Conservation (phyloP, 2,113 vertebrate genomes). For the Oryctolagus cuniculus region mOryCun1.1 NC_091451.1:27167501-27168000, state of each 20-base stretch:
- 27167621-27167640: background rate
- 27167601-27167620: background rate
- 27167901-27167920: background rate
- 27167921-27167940: background rate
- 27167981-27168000: too few species aligned
- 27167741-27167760: background rate
- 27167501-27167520: background rate
- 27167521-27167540: slow-evolving; percentile 9
- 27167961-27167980: too few species aligned
- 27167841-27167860: background rate
- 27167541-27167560: background rate
- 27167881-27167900: background rate
- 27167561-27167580: background rate
- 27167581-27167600: background rate
- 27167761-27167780: background rate
- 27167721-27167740: background rate
- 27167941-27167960: background rate
- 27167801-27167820: background rate
- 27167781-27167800: background rate
- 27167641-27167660: background rate
- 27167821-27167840: background rate
- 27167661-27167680: background rate
- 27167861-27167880: background rate
- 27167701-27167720: background rate
- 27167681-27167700: background rate